Percentiles rank a stretch among this genome's conserved stretches.
phyloP scores from a whole-genome alignment of 2,113 vertebrate species.

The human (Homo sapiens) region DNA sequence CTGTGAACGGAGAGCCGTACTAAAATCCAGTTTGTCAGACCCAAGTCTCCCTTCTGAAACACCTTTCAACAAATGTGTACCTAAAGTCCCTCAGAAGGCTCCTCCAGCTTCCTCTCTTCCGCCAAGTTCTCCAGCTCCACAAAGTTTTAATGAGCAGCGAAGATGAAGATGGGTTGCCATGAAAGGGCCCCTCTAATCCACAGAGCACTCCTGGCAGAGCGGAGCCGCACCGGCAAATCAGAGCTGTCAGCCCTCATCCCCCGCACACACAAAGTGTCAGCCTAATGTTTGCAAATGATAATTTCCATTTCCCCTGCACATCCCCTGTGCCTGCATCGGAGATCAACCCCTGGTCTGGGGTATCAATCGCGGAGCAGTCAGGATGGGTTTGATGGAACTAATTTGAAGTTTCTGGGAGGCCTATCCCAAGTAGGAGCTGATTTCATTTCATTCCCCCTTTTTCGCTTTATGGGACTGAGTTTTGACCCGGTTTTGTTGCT shows the following conservation, averaged over 20 bases:
- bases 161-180: slow-evolving; percentile 81
- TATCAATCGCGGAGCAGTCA: slow-evolving; percentile 71
- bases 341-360: slow-evolving; percentile 78
- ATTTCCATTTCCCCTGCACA: slow-evolving; percentile 79
- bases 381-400: slow-evolving; percentile 72
- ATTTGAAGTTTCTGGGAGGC: slow-evolving; percentile 79
- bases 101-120: slow-evolving; percentile 80
- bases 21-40: slow-evolving; percentile 89
- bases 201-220: slow-evolving; percentile 77
- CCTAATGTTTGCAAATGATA: slow-evolving; percentile 86
- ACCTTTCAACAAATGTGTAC: slow-evolving; percentile 86
- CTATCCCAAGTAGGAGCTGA: background rate
- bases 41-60: slow-evolving; percentile 86
- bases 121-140: slow-evolving; percentile 82
- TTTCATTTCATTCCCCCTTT: background rate
- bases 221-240: slow-evolving; percentile 76
- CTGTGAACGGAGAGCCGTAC: slow-evolving; percentile 84
- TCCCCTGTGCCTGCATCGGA: slow-evolving; percentile 76
- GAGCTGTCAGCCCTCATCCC: slow-evolving; percentile 86
- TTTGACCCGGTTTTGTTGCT: slow-evolving; percentile 70
- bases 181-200: slow-evolving; percentile 57
- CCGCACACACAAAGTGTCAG: slow-evolving; percentile 81
- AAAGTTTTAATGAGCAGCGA: slow-evolving; percentile 89
- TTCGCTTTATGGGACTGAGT: background rate
- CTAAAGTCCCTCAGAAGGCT: slow-evolving; percentile 82